Evolutionary conservation across 1,140 invertebrate species (phyloP), one percentile per base, ranked within the genome.

Genomic region (Diploscapter pachys): DNA sequence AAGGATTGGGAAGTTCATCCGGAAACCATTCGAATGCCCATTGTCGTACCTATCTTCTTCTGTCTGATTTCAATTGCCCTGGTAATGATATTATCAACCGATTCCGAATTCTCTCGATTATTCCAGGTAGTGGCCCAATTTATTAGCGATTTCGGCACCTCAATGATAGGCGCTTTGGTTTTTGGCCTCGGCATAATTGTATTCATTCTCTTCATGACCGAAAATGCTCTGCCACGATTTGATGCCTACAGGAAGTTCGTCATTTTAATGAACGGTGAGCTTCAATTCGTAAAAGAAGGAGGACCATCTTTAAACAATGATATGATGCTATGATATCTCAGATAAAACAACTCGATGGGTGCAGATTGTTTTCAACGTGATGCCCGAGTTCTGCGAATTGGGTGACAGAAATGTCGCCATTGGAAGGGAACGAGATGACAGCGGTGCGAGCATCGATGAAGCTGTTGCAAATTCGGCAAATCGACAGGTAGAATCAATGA

Each of bases 21-120:
- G 8, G 71, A 77, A 5, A 49, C 13, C 51, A 68, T 77, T 31
- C 53, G 56, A 67, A 51, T 66, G 31, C 70, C 70, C n/a, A 75
- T 77, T 11, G 51, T 77, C 49, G 67, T 76, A 53, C 75, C 75
- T 4, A 61, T 76, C 61, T 2, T 76, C 1, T 76, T 76, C 54
- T 73, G 63, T 54, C 6, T 73, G 31, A 63, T 76, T n/a, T 76
- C 70, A 13, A 49, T 61, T 48, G n/a, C 69, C 13, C 59, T 76
- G 63, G 63, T 69, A 5, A 67, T 75, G 6, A 63, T 71, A 69
- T 75, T 55, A 54, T 69, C 52, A 67, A 75, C 50, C 31, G 50
- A 8, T 73, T 73, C 13, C 0, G 65, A 61, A 31, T 31, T 31
- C 31, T 31, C 31, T 31, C 31, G 31, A 31, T 31, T 31, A 31